A percentile compares a stretch with the other conserved stretches of the same genome.
phyloP scores from a whole-genome alignment of 2,888 invertebrate species.

The Galeruca laticollis region DNA sequence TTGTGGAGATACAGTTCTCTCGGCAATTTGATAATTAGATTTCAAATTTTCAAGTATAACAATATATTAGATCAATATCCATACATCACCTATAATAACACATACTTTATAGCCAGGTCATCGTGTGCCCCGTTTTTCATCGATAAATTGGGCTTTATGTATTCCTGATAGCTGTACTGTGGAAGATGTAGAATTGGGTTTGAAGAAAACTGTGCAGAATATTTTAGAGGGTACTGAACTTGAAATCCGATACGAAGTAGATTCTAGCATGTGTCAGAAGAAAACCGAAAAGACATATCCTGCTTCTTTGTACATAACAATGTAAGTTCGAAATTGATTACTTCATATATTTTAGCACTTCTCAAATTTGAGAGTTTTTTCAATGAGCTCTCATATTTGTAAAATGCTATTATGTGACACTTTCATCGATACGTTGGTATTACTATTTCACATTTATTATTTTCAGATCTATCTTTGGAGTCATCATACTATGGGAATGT shows the following conservation, averaged over 20 bases:
- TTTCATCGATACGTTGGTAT: neutral
- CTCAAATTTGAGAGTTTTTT: no score
- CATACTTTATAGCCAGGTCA: constrained; percentile 73
- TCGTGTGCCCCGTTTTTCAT: constrained; percentile 75
- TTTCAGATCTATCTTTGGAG: constrained; percentile 58
- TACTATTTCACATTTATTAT: constrained; percentile 25
- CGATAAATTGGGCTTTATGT: constrained; percentile 78
- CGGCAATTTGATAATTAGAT: no score
- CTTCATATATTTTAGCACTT: neutral
- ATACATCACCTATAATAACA: neutral
- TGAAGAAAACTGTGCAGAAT: constrained; percentile 67
- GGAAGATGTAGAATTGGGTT: constrained; percentile 71
- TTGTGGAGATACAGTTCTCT: no score
- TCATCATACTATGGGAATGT: constrained; percentile 55
- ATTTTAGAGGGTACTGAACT: constrained; percentile 71
- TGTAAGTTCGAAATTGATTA: constrained; percentile 51
- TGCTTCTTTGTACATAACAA: constrained; percentile 54
- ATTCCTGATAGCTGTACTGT: constrained; percentile 74
- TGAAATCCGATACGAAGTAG: constrained; percentile 71
- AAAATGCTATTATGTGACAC: no score
- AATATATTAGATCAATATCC: no score
- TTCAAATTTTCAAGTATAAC: no score
- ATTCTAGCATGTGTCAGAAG: constrained; percentile 73
- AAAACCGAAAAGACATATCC: constrained; percentile 46
- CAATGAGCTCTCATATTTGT: no score